phyloP scores from a whole-genome alignment of 2,888 invertebrate species.

The Argyra leucocephala region DNA sequence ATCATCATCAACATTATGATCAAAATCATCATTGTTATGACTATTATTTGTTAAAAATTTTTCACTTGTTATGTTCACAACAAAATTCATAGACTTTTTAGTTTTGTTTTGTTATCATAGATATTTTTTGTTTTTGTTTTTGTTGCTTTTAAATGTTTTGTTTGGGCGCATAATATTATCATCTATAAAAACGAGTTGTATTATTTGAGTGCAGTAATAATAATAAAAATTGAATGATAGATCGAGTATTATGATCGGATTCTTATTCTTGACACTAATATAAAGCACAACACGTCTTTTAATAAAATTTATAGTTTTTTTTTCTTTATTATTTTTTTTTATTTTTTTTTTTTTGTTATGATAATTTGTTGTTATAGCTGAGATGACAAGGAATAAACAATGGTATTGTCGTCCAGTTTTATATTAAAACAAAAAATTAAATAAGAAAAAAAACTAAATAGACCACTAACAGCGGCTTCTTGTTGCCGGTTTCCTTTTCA shows the following conservation, averaged over 20 bases:
- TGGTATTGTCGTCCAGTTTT: not conserved
- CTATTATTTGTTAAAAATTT: too few relatives aligned
- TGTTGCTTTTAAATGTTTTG: too few relatives aligned
- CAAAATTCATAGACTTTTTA: not conserved
- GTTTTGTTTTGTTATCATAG: not conserved
- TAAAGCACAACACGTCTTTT: not conserved
- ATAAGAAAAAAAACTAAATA: not conserved
- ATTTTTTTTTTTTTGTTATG: not conserved
- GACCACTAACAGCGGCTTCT: not conserved
- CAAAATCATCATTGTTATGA: not conserved
- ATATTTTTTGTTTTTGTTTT: too few relatives aligned
- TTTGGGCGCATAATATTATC: not conserved
- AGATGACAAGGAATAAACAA: not conserved
- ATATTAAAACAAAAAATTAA: not conserved
- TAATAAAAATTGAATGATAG: conserved; percentile 1
- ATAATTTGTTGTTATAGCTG: not conserved
- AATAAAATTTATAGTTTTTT: not conserved
- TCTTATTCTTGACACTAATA: not conserved
- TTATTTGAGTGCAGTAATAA: not conserved
- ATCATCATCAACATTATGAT: not conserved
- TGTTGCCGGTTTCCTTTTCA: not conserved
- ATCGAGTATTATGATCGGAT: not conserved
- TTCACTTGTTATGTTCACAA: too few relatives aligned
- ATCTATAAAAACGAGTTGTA: too few relatives aligned
- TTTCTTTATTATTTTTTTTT: not conserved